Base-by-base conservation (phyloP, 2,888 invertebrate species). In the Drosophila neutralis region DNA sequence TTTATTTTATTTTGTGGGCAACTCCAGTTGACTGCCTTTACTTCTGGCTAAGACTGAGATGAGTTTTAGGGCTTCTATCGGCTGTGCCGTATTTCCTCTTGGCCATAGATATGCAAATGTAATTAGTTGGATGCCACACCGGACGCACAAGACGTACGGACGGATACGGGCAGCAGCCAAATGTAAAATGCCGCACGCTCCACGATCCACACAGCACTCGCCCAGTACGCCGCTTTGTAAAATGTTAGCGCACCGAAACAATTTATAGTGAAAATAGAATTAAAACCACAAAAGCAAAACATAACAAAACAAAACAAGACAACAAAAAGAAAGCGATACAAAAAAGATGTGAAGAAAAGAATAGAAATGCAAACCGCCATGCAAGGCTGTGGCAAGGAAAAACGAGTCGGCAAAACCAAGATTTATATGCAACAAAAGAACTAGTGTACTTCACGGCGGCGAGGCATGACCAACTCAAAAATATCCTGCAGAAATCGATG, bases 61-160 rank as follows among this genome's bases (percentile, higher is more conserved):
- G 27, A n/a, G 33, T 36, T 33, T 38, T 13, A 10, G 49, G 15
- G 24, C 11, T 15, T 52, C 21, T 21, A 70, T 68, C 52, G 64
- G 64, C 66, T 71, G 68, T 63, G 68, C 57, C 65, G 86, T 61
- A 75, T 76, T 85, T 82, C 69, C 69, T 64, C 58, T 79, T 72
- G 69, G 75, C 83, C 87, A 88, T 83, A 87, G 91, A 92, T 91
- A 92, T 92, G 92, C 92, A 91, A 91, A 91, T 91, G 91, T 91
- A 91, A 91, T 91, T 91, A 91, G 91, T 91, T 91, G 90, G 89
- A 91, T 89, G 84, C 90, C 89, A 87, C 82, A 78, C 58, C 72
- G 82, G 68, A 81, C 85, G 68, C 68, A 77, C 57, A 75, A 66
- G 48, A 57, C 49, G 31, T 42, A 31, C 48, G 51, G 38, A 10